Base-by-base conservation (phyloP, 2,113 vertebrate species). In the Axis porcinus region DNA sequence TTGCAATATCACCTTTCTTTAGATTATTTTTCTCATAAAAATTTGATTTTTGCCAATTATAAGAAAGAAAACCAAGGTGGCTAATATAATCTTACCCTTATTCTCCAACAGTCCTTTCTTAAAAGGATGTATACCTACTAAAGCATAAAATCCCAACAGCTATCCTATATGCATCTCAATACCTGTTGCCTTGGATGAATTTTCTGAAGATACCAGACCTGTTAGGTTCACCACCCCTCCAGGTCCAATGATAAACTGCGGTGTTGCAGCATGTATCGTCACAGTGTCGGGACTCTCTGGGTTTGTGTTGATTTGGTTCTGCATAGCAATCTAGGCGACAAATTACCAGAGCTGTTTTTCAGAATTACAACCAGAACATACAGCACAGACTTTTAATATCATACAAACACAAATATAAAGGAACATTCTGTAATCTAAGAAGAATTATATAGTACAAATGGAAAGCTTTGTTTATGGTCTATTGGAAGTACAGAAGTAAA, bases 271-370 rank as follows among this genome's bases (percentile, higher is more conserved):
- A 19, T 99, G 99, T 97, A 99, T 99, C 28, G 99, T 99, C 99
- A 99, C 99, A 82, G 99, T 99, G 98, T 99, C 99, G 0, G 99
- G 99, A 50, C 99, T 99, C 98, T 99, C 99, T 5, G 99, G 99
- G 92, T 99, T 99, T 1, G 99, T 99, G 82, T 99, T 99, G 98
- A 99, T 99, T 98, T 99, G 99, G 98, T 99, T 99, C 98, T 99
- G 99, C 99, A 99, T 99, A 90, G 99, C 99, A 98, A 99, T 99
- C 99, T 99, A 94, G 52, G 86, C 74, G 33, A 98, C 40, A 98
- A 97, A 97, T 96, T 12, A 58, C 11, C 96, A 87, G 11, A 96
- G 6, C 36, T 4, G 43, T 57, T 95, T 70, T 97, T 97, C 83
- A 98, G 95, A 97, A 95, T 91, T 94, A 91, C 7, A 95, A 86